Conservation (phyloP, 2,888 invertebrate genomes). For the Bembecia ichneumoniformis region DNA sequence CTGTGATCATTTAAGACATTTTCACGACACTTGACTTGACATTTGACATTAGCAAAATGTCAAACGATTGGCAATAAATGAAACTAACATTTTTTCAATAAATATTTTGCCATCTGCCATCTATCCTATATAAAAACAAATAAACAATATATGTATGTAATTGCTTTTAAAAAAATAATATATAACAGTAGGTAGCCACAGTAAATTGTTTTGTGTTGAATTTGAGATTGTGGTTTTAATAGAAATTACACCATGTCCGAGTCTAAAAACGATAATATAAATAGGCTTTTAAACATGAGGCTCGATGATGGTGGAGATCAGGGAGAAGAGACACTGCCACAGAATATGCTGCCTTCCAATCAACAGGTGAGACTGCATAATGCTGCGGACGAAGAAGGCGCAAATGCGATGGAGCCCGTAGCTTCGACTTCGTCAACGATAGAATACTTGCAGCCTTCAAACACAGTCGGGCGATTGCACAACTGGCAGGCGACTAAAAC, state of each 20-base stretch:
- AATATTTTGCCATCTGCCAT: no score
- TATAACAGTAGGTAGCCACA: no score
- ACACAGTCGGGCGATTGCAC: slow-evolving; percentile 62
- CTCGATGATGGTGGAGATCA: slow-evolving; percentile 39
- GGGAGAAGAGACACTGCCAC: slow-evolving; percentile 55
- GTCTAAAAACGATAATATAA: slow-evolving; percentile 56
- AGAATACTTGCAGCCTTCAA: slow-evolving; percentile 53
- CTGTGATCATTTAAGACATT: no score
- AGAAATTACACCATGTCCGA: slow-evolving; percentile 39
- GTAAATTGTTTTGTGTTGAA: slow-evolving; percentile 4
- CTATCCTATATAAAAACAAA: no score
- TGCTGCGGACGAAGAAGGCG: slow-evolving; percentile 45
- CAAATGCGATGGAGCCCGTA: slow-evolving; percentile 34
- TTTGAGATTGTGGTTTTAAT: slow-evolving; percentile 14
- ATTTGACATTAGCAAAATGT: no score
- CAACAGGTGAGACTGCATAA: slow-evolving; percentile 41
- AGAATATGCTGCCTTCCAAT: slow-evolving; percentile 69
- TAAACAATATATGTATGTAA: no score
- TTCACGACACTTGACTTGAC: no score
- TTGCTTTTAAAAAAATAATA: no score
- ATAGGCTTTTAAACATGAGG: slow-evolving; percentile 47
- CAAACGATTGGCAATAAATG: no score
- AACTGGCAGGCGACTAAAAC: slow-evolving; percentile 84
- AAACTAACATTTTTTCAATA: no score
- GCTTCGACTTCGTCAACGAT: slow-evolving; percentile 38